Evolutionary conservation across 2,888 invertebrate genomes (phyloP), one percentile per base, ranked within the genome.

Genomic region (Mimumesa dahlbomi): DNA sequence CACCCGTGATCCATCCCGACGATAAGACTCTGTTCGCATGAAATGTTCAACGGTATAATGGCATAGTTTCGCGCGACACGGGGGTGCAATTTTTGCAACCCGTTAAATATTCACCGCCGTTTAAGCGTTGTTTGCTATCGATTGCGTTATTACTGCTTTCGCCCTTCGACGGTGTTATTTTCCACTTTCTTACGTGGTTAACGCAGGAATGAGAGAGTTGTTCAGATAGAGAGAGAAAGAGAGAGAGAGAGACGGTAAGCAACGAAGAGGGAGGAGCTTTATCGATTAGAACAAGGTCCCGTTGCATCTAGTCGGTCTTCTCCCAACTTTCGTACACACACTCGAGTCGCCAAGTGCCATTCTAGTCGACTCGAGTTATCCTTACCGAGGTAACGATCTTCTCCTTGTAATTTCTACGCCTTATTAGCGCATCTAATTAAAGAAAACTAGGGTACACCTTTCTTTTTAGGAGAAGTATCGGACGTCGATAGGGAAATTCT

Each of bases 241-340:
- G 5, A 4, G 18, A 5, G 4, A 14, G 40, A 5, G 4, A 16
- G 16, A 40, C 5, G 11, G 40, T 4, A 2, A 36, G 40, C 31
- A 52, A 48, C 19, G 43, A 21, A 58, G 22, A 34, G 48, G 52
- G 57, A 52, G 65, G 50, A 46, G 50, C 65, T 65, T 34, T 48
- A 66, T 68, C 57, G 68, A 68, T 68, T 65, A 18, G 16, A 14
- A 13, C 16, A 19, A 34, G 34, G 46, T 57, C 52, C 36, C 42
- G 22, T 46, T 65, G 68, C 57, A 68, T 25, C 52, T 19, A 34
- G 11, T 6, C 16, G 3, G 53, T 62, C 42, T 40, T 53, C 16
- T 21, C 56, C 18, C 14, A 25, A 52, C 46, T 65, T 52, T 64
- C 40, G 11, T 50, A 6, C 40, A 16, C 14, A 40, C 11, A 40